Base-by-base conservation (phyloP, 2,113 vertebrate species). In the Upupa epops region DNA sequence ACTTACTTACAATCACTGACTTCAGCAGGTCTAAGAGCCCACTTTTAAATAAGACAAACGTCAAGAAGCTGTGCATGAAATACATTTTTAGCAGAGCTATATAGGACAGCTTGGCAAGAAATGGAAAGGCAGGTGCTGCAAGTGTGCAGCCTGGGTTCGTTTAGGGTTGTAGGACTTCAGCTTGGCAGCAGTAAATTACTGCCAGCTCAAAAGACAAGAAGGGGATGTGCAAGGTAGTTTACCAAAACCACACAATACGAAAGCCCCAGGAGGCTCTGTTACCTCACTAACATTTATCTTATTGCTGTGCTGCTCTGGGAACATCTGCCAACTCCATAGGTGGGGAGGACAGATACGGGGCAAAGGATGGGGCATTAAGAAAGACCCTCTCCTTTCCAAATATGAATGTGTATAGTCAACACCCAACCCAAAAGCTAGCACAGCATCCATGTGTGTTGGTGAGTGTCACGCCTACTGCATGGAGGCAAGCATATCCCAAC, bases 11-110 rank as follows among this genome's bases (percentile, higher is more conserved):
- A 89, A 20, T 81, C 55, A 85, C 77, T 76, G 88, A 86, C 81
- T 96, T 92, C 77, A 84, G 74, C 78, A 52, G 32, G 51, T 95
- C 77, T 52, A 0, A 49, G 40, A 60, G 42, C 37, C 42, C 72
- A 87, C 92, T 87, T 82, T 36, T 89, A 92, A 66, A 63, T 42
- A 63, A 73, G 70, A 76, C 28, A 86, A 84, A 82, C 18, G 54
- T 82, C 65, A 70, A 80, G 66, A 86, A 83, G 73, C 37, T 87
- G 81, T 74, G 48, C 63, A 63, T 48, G 37, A 70, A 89, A 73
- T n/a, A 68, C 36, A 85, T 72, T 94, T 94, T 93, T 84, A 95
- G 81, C 80, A 79, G 90, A 54, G 40, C 42, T 88, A 74, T 72
- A 37, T 24, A 91, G 65, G 76, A 60, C 69, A 91, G 54, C 42